Conservation (phyloP, 2,113 vertebrate species). For the Microtus montanus region DNA sequence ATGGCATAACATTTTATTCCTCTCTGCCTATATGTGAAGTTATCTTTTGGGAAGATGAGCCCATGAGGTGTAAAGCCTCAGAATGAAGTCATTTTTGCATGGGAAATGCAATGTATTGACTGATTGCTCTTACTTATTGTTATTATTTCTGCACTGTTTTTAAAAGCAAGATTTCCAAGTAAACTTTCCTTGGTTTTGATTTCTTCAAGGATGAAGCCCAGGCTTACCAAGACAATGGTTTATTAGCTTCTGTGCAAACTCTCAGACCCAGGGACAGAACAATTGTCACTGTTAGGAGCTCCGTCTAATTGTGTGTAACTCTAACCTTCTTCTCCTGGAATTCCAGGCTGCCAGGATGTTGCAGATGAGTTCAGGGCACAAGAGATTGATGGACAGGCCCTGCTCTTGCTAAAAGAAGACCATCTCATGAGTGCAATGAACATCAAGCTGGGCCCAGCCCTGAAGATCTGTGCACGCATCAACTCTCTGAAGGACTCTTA, state of each 20-base stretch:
- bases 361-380: conserved; percentile 97
- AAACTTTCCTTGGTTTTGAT: conserved; percentile 37
- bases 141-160: conserved; percentile 42
- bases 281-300: conserved; percentile 45
- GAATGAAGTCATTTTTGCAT: background rate
- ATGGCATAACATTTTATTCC: conserved; percentile 30
- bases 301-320: background rate
- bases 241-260: conserved; percentile 61
- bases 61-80: background rate
- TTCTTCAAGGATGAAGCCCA: conserved; percentile 53
- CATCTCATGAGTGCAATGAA: conserved; percentile 99
- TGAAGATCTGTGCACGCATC: conserved; percentile 99
- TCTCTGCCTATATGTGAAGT: background rate
- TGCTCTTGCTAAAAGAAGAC: conserved; percentile 97
- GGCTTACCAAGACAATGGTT: conserved; percentile 49
- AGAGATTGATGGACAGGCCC: conserved; percentile 98
- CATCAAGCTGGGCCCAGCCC: conserved; percentile 97
- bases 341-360: conserved; percentile 95
- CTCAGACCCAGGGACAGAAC: conserved; percentile 44
- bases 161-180: conserved; percentile 50
- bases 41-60: conserved; percentile 4
- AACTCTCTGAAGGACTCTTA: conserved; percentile 95
- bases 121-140: background rate
- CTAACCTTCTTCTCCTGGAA: conserved; percentile 63
- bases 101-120: background rate